Percentiles rank a stretch among this genome's conserved stretches.
These are phyloP conservation scores for Agriopis leucophaearia DNA, from an alignment of 2,888 invertebrate species.

Conservation along the genomic window DNA sequence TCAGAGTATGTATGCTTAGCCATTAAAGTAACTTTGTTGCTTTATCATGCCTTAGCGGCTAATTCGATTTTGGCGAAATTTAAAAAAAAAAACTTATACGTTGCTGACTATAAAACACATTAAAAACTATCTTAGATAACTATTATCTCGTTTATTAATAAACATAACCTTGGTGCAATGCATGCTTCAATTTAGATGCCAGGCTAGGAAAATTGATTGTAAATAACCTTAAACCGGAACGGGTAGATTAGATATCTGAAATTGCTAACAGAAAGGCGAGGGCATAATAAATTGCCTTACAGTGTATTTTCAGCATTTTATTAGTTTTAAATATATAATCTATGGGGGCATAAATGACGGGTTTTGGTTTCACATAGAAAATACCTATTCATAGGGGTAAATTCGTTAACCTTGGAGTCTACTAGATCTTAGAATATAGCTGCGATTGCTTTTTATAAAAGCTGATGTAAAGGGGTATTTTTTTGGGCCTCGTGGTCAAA, in stretches of 20 bases:
- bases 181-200: slow-evolving; percentile 17
- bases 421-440: no score
- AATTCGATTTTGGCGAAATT: no score
- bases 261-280: slow-evolving; percentile 52
- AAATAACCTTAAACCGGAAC: slow-evolving; percentile 42
- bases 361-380: background rate
- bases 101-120: no score
- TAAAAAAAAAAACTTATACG: no score
- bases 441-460: no score
- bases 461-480: no score
- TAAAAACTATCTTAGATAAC: no score
- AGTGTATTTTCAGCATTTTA: slow-evolving; percentile 11
- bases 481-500: no score
- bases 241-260: slow-evolving; percentile 57
- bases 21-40: no score
- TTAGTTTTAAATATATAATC: slow-evolving; percentile 9
- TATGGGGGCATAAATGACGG: background rate
- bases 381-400: background rate
- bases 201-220: slow-evolving; percentile 43
- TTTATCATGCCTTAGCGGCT: no score
- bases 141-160: slow-evolving; percentile 1
- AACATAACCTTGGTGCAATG: slow-evolving; percentile 13
- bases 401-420: no score
- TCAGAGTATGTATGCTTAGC: no score
- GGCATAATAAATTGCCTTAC: slow-evolving; percentile 39